Conservation (phyloP, 2,797 vertebrate species). For the Sternarchorhynchus goeldii region DNA sequence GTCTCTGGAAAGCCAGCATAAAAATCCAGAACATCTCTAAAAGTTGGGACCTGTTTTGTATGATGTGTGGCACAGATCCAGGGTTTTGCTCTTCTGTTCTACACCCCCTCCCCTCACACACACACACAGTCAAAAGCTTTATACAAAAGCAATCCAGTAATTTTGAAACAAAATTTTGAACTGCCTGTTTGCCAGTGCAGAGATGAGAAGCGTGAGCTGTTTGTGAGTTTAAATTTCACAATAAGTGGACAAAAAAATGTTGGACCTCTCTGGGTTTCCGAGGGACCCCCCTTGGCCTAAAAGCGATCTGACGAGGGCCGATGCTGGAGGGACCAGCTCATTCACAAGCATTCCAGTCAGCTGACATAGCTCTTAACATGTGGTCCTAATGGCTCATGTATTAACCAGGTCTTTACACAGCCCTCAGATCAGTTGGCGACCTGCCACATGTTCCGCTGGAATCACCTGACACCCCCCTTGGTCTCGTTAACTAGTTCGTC, state of each 20-base stretch:
- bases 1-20: neutral
- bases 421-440: conserved; percentile 44
- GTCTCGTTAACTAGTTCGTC: conserved; percentile 62
- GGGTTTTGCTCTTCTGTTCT: no score
- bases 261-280: conserved; percentile 1
- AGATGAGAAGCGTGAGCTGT: neutral
- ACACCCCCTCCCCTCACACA: neutral
- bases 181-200: no score
- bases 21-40: neutral
- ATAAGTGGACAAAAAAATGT: neutral
- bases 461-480: conserved; percentile 52
- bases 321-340: conserved; percentile 23
- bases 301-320: conserved; percentile 14
- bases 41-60: no score
- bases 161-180: neutral
- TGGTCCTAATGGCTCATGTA: conserved; percentile 76
- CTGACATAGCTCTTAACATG: conserved; percentile 65
- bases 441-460: conserved; percentile 32
- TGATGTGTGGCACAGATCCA: neutral
- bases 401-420: conserved; percentile 65
- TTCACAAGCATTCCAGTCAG: conserved; percentile 54
- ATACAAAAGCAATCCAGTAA: no score
- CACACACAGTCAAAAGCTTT: no score
- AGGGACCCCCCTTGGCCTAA: conserved; percentile 10
- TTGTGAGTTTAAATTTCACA: neutral